A percentile compares a stretch with the other conserved stretches of the same genome.
These are phyloP conservation scores for Aurelia aurita DNA, from an alignment of 30 jellyfish, hydroid and myxozoan genomes.

Conservation along the genomic window DNA sequence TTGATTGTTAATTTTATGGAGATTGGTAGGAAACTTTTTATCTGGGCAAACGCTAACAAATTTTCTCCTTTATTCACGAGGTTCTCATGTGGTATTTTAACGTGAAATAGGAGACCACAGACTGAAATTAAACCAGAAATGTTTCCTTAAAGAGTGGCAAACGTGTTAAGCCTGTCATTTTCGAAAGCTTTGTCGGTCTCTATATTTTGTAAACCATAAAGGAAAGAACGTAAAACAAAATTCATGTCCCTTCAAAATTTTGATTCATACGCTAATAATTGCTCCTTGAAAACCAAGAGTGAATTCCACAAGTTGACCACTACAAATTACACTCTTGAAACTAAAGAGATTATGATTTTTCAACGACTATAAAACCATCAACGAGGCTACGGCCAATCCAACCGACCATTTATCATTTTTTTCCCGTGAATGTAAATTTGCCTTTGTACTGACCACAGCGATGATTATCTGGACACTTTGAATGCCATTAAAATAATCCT, in stretches of 20 bases:
- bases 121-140: neutral
- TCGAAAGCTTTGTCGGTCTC: constrained; percentile 2
- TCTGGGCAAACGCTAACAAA: no score
- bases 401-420: neutral
- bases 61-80: no score
- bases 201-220: neutral
- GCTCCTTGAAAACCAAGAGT: constrained; percentile 20
- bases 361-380: constrained; percentile 2
- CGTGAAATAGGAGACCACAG: no score
- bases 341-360: constrained; percentile 6
- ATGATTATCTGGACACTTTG: no score
- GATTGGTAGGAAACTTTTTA: no score
- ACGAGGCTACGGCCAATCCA: neutral
- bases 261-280: constrained; percentile 51
- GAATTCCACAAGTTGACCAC: constrained; percentile 16
- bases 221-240: neutral
- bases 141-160: neutral
- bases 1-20: no score
- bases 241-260: neutral
- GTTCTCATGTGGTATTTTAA: no score
- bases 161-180: constrained; percentile 1
- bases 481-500: no score
- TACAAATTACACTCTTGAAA: constrained; percentile 43
- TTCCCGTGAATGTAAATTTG: no score
- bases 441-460: no score